Evolutionary conservation across 2,113 vertebrate species (phyloP), one percentile per base, ranked within the genome.

Genomic region (Phycodurus eques): DNA sequence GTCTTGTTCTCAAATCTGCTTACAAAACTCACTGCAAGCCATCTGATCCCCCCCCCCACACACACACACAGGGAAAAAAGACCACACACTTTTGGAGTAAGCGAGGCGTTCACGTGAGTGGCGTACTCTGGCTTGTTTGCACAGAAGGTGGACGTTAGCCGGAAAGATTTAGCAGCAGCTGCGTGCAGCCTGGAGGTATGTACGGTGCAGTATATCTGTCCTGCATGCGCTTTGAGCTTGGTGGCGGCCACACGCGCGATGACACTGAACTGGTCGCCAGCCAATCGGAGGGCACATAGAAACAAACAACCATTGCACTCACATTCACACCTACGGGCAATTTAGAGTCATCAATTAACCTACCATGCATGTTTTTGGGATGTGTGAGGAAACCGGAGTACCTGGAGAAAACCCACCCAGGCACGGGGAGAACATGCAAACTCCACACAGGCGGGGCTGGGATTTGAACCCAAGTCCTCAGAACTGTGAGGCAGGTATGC

Each of bases 131-230:
- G 47, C 57, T 53, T 91, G 87, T 91, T 91, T 90, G 71, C 75
- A 89, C 90, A 92, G 89, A 76, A 82, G 88, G 88, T 85, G 80
- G 63, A 88, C 68, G 85, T 92, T 91, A 91, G 80, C 70, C 15
- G 75, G 56, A 73, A 73, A 87, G 91, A 86, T 89, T 92, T 89
- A 89, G 68, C 67, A 76, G 80, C 81, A 91, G 82, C 87, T 90
- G 86, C 57, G 42, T 80, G 80, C 76, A 80, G 81, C 82, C 77
- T 54, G 83, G 87, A 91, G 87, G 87, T 91, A 90, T 90, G 87
- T 76, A 80, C 31, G 14, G 31, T 35, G 72, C 71, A 56, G 64
- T 44, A 80, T 74, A 89, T 75, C 83, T 78, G 76, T 47, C 27
- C 42, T 56, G 20, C n/a, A 22, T 56, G 20, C 6, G 59, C 31